Evolutionary conservation across 37 sponge, comb jelly and placozoan species (phyloP), one percentile per base, ranked within the genome.

Genomic region (Crambe crambe): DNA sequence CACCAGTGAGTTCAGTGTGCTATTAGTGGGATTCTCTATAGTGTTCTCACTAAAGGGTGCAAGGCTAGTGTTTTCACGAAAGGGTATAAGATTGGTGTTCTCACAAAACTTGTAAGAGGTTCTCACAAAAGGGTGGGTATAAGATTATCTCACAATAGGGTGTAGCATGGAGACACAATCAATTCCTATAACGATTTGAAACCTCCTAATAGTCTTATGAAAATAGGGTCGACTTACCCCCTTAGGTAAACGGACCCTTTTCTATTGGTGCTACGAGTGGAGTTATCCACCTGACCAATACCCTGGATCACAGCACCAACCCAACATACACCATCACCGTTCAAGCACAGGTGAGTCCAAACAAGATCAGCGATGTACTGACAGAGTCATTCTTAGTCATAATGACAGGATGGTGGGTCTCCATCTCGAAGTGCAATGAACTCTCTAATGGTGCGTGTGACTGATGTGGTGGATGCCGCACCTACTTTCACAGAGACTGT

Each of bases 401-500:
- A 10, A 8, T 21, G 5, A 29, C 38, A 82, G 83, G 83, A 82
- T 59, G 75, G 57, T 73, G 83, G 83, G 2, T 17, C 1, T 6
- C 66, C 66, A 2, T 1, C 74, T 8, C 2, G 64, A 20, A 51
- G 44, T 37, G 37, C 68, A 29, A 27, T 20, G 8, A 71, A 27
- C 3, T 41, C 64, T 35, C 39, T 68, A 6, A 37, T 73, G 2
- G 73, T 82, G 12, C 58, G 37, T 32, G 68, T 82, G 3, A 4
- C 35, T 38, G 70, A 74, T 34, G 23, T 10, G 21, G 21, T 44
- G 34, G 76, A 75, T 29, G 2, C 54, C 30, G 34, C 70, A 26
- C 84, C 84, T 30, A 47, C 38, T 17, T 83, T 83, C 30, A 63
- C 66, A 44, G 66, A 83, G 29, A 41, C 21, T 17, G 10, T 67